A percentile compares a stretch with the other conserved stretches of the same genome.
Conservation (phyloP, 2,797 vertebrate genomes). For the Alca torda region DNA sequence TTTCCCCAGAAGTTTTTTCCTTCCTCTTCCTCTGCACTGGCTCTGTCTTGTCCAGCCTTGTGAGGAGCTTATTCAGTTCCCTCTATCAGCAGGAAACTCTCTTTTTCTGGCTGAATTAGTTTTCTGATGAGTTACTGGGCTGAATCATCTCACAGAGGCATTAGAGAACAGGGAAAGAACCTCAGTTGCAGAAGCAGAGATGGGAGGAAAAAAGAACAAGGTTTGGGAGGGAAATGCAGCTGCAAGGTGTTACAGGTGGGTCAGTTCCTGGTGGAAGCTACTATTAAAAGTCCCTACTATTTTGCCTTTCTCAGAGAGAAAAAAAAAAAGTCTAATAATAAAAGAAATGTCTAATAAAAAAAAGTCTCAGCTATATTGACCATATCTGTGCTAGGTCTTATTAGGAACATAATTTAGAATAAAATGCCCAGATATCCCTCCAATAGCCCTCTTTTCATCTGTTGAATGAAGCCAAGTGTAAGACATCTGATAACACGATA, state of each 20-base stretch:
- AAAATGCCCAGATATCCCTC: not conserved
- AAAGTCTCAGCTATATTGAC: not conserved
- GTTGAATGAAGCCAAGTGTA: not conserved
- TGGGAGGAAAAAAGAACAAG: not conserved
- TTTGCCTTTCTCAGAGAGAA: not conserved
- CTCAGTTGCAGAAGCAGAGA: not conserved
- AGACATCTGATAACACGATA: not conserved
- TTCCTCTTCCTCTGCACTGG: not conserved
- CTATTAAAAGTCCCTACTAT: not conserved
- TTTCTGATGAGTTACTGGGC: not conserved
- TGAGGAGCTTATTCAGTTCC: not conserved
- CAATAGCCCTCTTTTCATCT: not conserved
- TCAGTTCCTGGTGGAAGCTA: not conserved
- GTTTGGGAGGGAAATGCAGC: not conserved
- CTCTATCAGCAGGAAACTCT: not conserved
- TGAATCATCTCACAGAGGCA: not conserved
- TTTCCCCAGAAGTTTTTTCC: not conserved
- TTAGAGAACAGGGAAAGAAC: not conserved
- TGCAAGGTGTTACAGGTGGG: not conserved
- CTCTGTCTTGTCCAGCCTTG: not conserved
- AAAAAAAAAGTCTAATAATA: not conserved
- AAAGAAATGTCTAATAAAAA: not conserved
- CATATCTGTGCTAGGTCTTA: not conserved
- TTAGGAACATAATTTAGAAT: not conserved
- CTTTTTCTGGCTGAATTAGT: not conserved